Percentiles rank a stretch among this genome's conserved stretches.
Conservation (phyloP, 2,888 invertebrate genomes). For the Lysandra coridon region DNA sequence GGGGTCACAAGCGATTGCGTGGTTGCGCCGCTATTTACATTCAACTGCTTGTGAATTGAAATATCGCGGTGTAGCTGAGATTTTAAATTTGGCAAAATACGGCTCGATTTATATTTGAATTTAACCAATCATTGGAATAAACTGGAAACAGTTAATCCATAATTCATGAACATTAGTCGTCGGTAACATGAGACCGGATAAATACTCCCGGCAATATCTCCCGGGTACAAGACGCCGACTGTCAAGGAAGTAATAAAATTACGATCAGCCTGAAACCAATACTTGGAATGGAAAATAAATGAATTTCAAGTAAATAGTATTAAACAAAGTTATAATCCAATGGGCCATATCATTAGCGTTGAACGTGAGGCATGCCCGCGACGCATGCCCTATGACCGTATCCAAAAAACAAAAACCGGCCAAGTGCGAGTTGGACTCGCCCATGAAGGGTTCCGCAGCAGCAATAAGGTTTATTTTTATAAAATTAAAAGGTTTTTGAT, state of each 20-base stretch:
- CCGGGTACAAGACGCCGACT: slow-evolving; percentile 43
- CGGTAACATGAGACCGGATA: slow-evolving; percentile 52
- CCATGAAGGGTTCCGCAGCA: too few relatives aligned
- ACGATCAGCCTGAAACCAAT: slow-evolving; percentile 45
- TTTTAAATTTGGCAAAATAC: neutral
- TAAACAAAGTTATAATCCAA: neutral
- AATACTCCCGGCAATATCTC: slow-evolving; percentile 48
- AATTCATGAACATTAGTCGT: slow-evolving; percentile 61
- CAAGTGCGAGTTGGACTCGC: too few relatives aligned
- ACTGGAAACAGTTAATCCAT: slow-evolving; percentile 47
- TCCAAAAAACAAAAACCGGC: too few relatives aligned
- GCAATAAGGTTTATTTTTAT: too few relatives aligned
- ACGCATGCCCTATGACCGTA: too few relatives aligned
- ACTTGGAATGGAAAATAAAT: slow-evolving; percentile 38
- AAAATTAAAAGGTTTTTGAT: too few relatives aligned
- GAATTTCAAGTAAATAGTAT: neutral
- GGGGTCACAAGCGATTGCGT: too few relatives aligned
- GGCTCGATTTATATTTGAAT: neutral
- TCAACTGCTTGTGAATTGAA: too few relatives aligned
- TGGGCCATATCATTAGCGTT: too few relatives aligned
- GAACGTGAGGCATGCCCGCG: too few relatives aligned
- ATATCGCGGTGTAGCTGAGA: too few relatives aligned
- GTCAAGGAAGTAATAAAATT: slow-evolving; percentile 46
- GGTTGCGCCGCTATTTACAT: too few relatives aligned
- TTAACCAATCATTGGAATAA: neutral